These are phyloP conservation scores for Agrypnia vestita DNA, from an alignment of 1,140 invertebrate genomes.

Conservation along the genomic window DNA sequence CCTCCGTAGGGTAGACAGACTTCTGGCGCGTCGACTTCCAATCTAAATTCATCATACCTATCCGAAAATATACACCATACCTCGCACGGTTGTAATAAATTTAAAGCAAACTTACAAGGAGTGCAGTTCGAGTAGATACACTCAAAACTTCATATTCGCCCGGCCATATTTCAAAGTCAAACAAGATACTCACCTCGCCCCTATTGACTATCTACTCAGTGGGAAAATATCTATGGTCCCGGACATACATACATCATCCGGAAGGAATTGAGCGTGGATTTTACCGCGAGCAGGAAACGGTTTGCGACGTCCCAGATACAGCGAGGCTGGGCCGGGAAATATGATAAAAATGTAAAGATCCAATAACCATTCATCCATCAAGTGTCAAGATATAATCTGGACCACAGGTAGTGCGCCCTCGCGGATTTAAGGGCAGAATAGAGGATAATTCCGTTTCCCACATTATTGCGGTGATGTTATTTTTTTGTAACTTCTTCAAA, in stretches of 20 bases:
- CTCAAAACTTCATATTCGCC: conserved; percentile 42
- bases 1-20: too few species aligned
- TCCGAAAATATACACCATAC: conserved; percentile 3
- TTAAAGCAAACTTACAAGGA: conserved; percentile 41
- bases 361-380: conserved; percentile 76
- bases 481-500: too few species aligned
- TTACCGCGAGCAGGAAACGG: conserved; percentile 18
- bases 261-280: neutral
- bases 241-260: conserved; percentile 52
- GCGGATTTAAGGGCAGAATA: conserved; percentile 46
- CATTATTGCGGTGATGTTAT: neutral
- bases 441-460: conserved; percentile 15
- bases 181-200: conserved; percentile 49
- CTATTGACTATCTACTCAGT: conserved; percentile 59
- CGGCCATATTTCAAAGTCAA: conserved; percentile 60
- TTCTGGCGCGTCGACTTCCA: too few species aligned
- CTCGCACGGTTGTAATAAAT: conserved; percentile 40
- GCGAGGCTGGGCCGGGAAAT: conserved; percentile 62
- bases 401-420: conserved; percentile 62
- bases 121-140: conserved; percentile 47
- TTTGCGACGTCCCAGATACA: conserved; percentile 29
- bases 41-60: neutral
- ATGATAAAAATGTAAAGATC: conserved; percentile 75
- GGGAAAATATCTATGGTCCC: conserved; percentile 57
- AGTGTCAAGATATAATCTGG: conserved; percentile 75